Base-by-base conservation (phyloP, 2,113 vertebrate genomes). In the Cyanistes caeruleus region DNA sequence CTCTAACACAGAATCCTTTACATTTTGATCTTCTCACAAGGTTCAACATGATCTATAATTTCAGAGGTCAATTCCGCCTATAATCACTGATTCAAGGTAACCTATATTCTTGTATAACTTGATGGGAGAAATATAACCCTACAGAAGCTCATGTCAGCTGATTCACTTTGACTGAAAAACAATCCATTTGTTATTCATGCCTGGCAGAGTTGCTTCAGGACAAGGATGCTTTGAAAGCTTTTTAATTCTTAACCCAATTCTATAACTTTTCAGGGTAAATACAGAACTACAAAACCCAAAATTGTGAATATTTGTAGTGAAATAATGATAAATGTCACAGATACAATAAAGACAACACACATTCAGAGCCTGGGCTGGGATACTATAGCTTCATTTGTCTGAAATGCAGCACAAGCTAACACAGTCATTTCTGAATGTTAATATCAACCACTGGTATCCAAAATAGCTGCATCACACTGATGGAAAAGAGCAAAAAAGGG, bases 131-230 rank as follows among this genome's bases (percentile, higher is more conserved):
- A 73, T 37, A 83, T 9, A 94, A 85, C 48, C 70, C 60, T 74
- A 62, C 33, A 74, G 72, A 91, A 76, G 53, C 70, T 91, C 62
- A 23, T 35, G 31, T 77, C 84, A 88, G 85, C 24, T 72, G 73
- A 91, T 75, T 81, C 48, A 67, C 60, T 96, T 60, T 64, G 93
- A 89, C 79, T 88, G 75, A 75, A 93, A 96, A 93, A 48, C 68
- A 95, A 90, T 77, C 49, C 56, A 84, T 88, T 90, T 90, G 60
- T 90, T 86, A 93, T 94, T 96, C 82, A 89, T 78, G 87, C 83
- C 92, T 59, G n/a, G 51, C 33, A 90, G 90, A 91, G 75, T 49
- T 91, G 75, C 90, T 94, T 93, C 82, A 92, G 76, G 90, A 94
- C 88, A 92, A 84, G 68, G 60, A 88, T 75, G 49, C 39, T 93